Evolutionary conservation across 2,888 invertebrate genomes (phyloP).

Genomic region (Eucera pruinosa): DNA sequence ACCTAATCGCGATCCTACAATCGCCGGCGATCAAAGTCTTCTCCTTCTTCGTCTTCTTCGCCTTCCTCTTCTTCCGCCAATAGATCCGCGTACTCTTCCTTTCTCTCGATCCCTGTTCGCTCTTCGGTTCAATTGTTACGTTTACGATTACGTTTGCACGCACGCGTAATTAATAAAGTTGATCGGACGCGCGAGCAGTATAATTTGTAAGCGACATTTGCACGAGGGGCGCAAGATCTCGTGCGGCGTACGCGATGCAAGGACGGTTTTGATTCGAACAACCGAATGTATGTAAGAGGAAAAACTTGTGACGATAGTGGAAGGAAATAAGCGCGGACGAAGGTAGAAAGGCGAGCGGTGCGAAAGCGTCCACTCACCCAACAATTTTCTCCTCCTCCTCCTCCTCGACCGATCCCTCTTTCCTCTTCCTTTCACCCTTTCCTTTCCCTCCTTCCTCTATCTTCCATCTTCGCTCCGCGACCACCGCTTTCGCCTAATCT

Average conservation of each 20-base stretch:
- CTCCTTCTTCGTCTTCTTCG: no score
- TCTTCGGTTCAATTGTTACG: no score
- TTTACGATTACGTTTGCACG: no score
- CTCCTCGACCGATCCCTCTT: not conserved
- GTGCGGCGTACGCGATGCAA: conserved; percentile 14
- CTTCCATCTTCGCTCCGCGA: not conserved
- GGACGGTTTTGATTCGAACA: conserved; percentile 46
- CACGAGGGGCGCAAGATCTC: conserved; percentile 1
- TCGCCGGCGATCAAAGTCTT: not conserved
- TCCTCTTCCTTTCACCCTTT: not conserved
- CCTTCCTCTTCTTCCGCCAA: not conserved
- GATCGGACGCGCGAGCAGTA: not conserved
- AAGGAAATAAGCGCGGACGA: no score
- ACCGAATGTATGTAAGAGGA: conserved; percentile 11
- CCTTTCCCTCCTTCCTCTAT: not conserved
- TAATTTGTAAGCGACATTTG: not conserved
- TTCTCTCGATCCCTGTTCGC: no score
- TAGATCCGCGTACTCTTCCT: no score
- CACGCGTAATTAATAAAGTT: no score
- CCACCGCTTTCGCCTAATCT: not conserved
- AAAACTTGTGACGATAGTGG: not conserved
- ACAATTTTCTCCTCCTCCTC: no score
- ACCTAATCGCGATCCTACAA: no score
- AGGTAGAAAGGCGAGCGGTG: no score
- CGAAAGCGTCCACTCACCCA: no score